phyloP scores from a whole-genome alignment of 1,140 invertebrate genomes.

The Microplitis mediator region DNA sequence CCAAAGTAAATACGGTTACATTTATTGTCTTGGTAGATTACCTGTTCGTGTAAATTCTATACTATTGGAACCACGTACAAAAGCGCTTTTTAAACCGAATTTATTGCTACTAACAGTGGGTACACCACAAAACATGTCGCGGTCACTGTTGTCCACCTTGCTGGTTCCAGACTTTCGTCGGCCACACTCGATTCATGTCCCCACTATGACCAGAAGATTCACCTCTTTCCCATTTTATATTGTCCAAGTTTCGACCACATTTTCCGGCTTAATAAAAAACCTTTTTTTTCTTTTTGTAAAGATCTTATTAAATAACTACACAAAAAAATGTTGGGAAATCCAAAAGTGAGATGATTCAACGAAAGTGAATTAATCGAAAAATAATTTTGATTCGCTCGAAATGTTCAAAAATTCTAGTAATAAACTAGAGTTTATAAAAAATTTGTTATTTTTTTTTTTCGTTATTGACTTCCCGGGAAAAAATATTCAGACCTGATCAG shows the following conservation, averaged over 20 bases:
- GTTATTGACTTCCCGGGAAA: too few relatives aligned
- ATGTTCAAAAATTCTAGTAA: too few relatives aligned
- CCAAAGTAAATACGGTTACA: background rate
- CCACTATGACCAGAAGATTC: background rate
- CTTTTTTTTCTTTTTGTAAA: too few relatives aligned
- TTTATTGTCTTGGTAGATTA: conserved; percentile 1
- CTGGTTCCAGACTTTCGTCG: background rate
- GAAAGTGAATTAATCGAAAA: too few relatives aligned
- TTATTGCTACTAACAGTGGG: conserved; percentile 39
- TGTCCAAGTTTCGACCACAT: background rate
- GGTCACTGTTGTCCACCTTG: conserved; percentile 20
- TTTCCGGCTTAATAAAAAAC: background rate
- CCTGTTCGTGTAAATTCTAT: conserved; percentile 10
- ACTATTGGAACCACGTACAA: conserved; percentile 32
- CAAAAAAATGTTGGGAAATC: too few relatives aligned
- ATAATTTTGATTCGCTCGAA: too few relatives aligned
- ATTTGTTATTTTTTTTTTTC: too few relatives aligned
- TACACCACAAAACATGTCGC: conserved; percentile 36
- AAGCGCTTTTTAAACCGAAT: conserved; percentile 49
- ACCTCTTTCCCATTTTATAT: conserved; percentile 17
- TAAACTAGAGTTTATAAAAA: too few relatives aligned
- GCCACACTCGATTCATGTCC: background rate
- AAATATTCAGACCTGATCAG: too few relatives aligned
- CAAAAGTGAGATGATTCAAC: too few relatives aligned
- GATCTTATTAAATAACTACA: too few relatives aligned